Evolutionary conservation across 35 echinoderm and acorn worm species (phyloP).

Genomic region (Apostichopus parvimensis): DNA sequence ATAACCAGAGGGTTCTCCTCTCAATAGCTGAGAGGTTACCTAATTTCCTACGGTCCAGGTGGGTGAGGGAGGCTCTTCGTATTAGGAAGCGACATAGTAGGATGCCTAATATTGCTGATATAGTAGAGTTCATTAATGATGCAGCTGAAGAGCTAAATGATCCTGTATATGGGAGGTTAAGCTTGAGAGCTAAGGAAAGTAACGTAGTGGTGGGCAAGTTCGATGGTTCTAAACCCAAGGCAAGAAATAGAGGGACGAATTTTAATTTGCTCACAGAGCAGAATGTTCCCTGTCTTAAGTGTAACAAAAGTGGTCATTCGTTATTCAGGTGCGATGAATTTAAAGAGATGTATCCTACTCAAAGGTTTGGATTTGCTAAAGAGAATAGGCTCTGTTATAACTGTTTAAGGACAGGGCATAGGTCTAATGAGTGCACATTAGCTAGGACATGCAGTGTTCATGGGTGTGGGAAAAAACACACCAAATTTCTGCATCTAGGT

Average conservation of each 20-base stretch:
- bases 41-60: no score
- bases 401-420: background rate
- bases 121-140: background rate
- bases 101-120: background rate
- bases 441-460: background rate
- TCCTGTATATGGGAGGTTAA: constrained; percentile 40
- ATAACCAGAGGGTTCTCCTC: constrained; percentile 19
- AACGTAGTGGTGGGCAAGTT: background rate
- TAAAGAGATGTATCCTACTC: background rate
- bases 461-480: constrained; percentile 53
- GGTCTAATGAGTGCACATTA: background rate
- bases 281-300: background rate
- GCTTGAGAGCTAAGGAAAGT: background rate
- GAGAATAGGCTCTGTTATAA: constrained; percentile 25
- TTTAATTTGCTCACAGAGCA: background rate
- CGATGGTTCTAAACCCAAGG: background rate
- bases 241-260: constrained; percentile 16
- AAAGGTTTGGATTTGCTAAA: constrained; percentile 28
- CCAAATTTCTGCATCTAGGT: constrained; percentile 37
- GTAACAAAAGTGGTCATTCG: background rate
- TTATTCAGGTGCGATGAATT: constrained; percentile 24
- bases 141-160: background rate
- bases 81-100: background rate
- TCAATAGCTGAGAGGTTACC: background rate
- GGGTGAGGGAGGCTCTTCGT: background rate